These are phyloP conservation scores for Nymphalis io DNA, from an alignment of 1,140 invertebrate species.

Conservation along the genomic window DNA sequence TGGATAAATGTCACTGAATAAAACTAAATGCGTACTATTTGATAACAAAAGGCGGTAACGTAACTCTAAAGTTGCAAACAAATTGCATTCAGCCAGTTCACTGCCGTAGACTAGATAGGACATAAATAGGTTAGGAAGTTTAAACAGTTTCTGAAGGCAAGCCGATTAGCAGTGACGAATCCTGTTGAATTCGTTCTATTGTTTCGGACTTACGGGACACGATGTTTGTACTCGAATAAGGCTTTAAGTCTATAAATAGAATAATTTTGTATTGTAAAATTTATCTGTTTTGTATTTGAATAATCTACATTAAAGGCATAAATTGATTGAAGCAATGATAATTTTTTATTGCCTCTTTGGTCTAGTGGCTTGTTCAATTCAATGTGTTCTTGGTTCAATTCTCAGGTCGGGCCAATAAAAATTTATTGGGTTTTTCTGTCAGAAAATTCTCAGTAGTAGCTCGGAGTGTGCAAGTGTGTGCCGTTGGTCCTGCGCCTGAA, in stretches of 20 bases:
- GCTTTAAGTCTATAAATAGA: conserved; percentile 10
- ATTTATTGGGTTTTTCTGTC: no score
- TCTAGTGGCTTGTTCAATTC: no score
- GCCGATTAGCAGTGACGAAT: conserved; percentile 35
- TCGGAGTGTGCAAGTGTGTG: no score
- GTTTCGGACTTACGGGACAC: background rate
- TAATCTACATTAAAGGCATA: no score
- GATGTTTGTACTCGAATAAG: background rate
- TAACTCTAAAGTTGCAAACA: conserved; percentile 22
- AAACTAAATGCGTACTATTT: background rate
- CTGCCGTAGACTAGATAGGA: conserved; percentile 19
- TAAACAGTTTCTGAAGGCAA: conserved; percentile 40
- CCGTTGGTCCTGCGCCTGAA: no score
- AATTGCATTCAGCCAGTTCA: conserved; percentile 27
- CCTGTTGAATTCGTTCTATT: conserved; percentile 24
- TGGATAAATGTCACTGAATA: background rate
- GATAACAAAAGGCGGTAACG: conserved; percentile 16
- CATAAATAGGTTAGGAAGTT: conserved; percentile 43
- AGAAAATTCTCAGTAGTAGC: no score
- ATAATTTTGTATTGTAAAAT: background rate
- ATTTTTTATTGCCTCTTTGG: no score
- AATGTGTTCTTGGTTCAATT: no score
- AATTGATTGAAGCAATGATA: no score
- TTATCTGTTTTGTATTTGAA: no score
- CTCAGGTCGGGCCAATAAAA: no score